Percentiles rank a stretch among this genome's conserved stretches.
Evolutionary conservation across 2,113 vertebrate species (phyloP).

Genomic region (Urocolius indicus): DNA sequence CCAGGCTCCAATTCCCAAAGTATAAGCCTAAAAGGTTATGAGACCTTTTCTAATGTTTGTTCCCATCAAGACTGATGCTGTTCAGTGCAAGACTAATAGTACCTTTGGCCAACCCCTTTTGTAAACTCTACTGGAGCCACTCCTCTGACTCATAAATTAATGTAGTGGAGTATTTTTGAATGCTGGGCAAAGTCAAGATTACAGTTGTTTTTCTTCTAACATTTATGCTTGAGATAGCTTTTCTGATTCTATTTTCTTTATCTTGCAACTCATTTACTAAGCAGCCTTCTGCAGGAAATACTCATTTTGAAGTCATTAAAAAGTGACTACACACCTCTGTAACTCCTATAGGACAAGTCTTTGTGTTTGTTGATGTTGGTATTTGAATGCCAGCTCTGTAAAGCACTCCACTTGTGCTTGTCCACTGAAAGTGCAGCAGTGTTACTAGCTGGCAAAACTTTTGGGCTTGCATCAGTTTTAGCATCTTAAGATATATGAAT

Average conservation of each 20-base stretch:
- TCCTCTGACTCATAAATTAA: not conserved
- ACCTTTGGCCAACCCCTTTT: not conserved
- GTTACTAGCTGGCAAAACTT: no score
- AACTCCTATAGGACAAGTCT: not conserved
- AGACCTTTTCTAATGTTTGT: not conserved
- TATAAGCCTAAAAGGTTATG: not conserved
- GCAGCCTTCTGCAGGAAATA: not conserved
- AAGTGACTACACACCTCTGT: not conserved
- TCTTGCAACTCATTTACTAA: not conserved
- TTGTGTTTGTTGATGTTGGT: not conserved
- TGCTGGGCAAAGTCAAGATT: not conserved
- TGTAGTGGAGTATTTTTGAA: not conserved
- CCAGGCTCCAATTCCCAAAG: not conserved
- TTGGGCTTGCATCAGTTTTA: not conserved
- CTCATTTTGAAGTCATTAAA: not conserved
- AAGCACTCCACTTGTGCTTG: not conserved
- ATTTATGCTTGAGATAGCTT: not conserved
- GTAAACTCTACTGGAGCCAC: not conserved
- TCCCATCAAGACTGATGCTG: not conserved
- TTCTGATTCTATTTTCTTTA: not conserved
- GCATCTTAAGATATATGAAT: not conserved
- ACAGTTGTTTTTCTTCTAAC: not conserved
- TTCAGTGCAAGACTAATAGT: not conserved
- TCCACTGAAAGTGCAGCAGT: no score
- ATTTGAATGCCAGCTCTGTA: not conserved